Percentiles rank a stretch among this genome's conserved stretches.
These are phyloP conservation scores for Plebejus argus DNA, from an alignment of 2,888 invertebrate genomes.

Conservation along the genomic window DNA sequence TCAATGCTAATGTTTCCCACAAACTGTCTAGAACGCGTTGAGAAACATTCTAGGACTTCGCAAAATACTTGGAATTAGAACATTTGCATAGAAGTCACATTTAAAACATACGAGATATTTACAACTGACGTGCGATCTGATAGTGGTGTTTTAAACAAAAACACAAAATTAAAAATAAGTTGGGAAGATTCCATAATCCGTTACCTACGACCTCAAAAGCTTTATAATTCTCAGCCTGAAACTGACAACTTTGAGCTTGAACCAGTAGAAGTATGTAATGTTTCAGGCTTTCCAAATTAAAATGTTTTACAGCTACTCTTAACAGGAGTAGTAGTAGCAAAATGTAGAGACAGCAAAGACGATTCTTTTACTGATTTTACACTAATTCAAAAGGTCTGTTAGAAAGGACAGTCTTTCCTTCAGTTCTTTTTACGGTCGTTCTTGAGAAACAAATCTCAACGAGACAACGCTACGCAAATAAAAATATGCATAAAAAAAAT, in stretches of 20 bases:
- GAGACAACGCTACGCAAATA: too few relatives aligned
- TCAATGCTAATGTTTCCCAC: conserved; percentile 8
- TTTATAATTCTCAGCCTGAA: neutral
- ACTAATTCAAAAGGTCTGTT: too few relatives aligned
- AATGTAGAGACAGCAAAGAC: too few relatives aligned
- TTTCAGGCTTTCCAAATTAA: too few relatives aligned
- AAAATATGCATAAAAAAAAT: neutral
- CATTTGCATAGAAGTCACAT: conserved; percentile 6
- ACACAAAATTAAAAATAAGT: neutral
- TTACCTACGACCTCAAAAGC: neutral
- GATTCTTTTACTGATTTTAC: too few relatives aligned
- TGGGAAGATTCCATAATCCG: neutral
- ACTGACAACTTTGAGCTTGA: neutral
- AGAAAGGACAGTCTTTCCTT: too few relatives aligned
- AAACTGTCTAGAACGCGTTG: conserved; percentile 15
- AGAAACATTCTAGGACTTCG: conserved; percentile 17
- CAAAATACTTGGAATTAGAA: conserved; percentile 4
- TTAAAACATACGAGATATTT: neutral
- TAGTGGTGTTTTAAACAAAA: neutral
- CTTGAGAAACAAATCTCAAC: too few relatives aligned
- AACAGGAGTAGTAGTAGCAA: too few relatives aligned
- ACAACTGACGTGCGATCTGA: neutral
- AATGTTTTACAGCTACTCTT: too few relatives aligned
- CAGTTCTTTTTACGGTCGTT: too few relatives aligned
- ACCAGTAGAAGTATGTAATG: too few relatives aligned